Base-by-base conservation (phyloP, 2,797 vertebrate species). In the Myripristis jacobus region DNA sequence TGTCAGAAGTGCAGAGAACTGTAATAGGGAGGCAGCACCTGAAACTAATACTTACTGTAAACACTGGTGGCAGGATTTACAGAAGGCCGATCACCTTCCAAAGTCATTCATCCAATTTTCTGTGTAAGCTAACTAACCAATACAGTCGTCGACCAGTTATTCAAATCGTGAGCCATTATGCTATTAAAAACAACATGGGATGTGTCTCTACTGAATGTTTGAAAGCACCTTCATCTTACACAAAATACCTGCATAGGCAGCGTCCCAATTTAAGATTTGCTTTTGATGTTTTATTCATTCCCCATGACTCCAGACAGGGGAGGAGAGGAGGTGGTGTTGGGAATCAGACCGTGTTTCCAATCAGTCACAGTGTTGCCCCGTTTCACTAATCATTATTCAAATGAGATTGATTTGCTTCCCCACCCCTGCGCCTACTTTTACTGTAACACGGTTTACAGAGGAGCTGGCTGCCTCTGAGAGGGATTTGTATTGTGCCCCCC, bases 331-430 rank as follows among this genome's bases (percentile, higher is more conserved):
- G 75, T 6, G 18, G 64, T 70, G 68, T 63, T 71, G 80, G 62
- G 71, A 87, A 82, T 80, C 87, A 63, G 67, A 81, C 75, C 24
- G 9, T 71, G 70, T 80, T 81, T 82, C 69, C 81, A 84, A 81
- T 85, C 82, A 79, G 71, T 46, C 25, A 63, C 79, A 60, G 71
- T 6, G 6, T 70, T 70, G 86, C 71, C 69, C 87, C 70, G 80
- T 89, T 89, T 84, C 74, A 46, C 81, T 74, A 77, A 86, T 91
- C 78, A 88, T 89, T 78, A 86, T 81, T 89, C 77, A 85, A 82
- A 86, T 66, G 8, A 66, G 70, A 91, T 74, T 82, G 86, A 89
- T 88, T 88, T 83, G 70, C 64, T 72, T 76, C 56, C 69, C 61
- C 71, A 46, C 54, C 74, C 80, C 55, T 44, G 77, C 60, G 27